phyloP scores from a whole-genome alignment of 2,113 vertebrate genomes.

The Rhinichthys klamathensis region DNA sequence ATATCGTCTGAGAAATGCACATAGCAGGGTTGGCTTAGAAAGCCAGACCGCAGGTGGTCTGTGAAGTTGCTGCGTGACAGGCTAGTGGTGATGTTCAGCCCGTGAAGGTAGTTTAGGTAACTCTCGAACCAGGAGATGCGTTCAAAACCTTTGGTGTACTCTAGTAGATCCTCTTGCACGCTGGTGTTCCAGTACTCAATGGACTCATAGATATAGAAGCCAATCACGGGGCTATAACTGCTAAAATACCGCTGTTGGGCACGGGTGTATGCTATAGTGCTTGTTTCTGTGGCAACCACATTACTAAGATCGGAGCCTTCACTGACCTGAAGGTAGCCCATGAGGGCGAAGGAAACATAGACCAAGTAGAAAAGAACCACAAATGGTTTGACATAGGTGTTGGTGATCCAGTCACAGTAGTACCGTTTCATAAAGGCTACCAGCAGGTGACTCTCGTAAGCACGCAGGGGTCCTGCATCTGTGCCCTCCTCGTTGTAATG shows the following conservation, averaged over 20 bases:
- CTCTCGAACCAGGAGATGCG: conserved; percentile 98
- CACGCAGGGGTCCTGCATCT: conserved; percentile 81
- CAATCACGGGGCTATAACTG: conserved; percentile 96
- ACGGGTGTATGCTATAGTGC: conserved; percentile 90
- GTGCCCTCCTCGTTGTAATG: conserved; percentile 89
- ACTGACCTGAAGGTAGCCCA: conserved; percentile 98
- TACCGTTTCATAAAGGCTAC: conserved; percentile 96
- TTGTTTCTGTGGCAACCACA: conserved; percentile 93
- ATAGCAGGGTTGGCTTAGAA: conserved; percentile 89
- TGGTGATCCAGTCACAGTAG: conserved; percentile 99
- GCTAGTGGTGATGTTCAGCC: conserved; percentile 89
- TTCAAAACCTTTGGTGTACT: conserved; percentile 96
- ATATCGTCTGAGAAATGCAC: conserved; percentile 97
- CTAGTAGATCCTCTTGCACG: conserved; percentile 94
- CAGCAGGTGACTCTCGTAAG: conserved; percentile 93
- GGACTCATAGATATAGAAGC: conserved; percentile 98
- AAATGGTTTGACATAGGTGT: conserved; percentile 99
- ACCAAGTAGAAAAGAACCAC: conserved; percentile 99
- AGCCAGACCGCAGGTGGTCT: conserved; percentile 86
- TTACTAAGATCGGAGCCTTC: conserved; percentile 97
- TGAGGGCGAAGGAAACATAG: conserved; percentile 99
- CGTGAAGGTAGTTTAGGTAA: conserved; percentile 93
- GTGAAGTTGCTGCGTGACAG: conserved; percentile 94
- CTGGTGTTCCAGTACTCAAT: conserved; percentile 98
- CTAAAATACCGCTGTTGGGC: conserved; percentile 98